A percentile compares a stretch with the other conserved stretches of the same genome.
phyloP scores from a whole-genome alignment of 2,113 vertebrate genomes.

The Ploceus nigricollis region DNA sequence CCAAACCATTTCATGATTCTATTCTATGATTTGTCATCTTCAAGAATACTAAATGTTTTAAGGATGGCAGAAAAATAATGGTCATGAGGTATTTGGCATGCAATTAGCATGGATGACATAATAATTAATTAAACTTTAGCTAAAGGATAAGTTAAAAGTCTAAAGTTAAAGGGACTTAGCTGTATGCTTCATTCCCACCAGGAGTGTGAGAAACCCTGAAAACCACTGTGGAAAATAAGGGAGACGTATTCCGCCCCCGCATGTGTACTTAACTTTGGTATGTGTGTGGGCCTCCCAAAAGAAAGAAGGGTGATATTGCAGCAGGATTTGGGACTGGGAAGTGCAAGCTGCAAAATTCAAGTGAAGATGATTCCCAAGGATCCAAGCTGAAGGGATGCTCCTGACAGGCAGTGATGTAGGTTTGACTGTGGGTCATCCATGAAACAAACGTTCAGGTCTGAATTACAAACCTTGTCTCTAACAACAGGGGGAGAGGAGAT shows the following conservation, averaged over 20 bases:
- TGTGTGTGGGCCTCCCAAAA: not conserved
- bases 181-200: not conserved
- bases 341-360: not conserved
- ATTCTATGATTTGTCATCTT: not conserved
- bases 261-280: not conserved
- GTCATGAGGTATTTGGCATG: not conserved
- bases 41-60: not conserved
- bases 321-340: not conserved
- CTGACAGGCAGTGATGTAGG: not conserved
- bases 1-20: not conserved
- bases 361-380: not conserved
- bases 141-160: not conserved
- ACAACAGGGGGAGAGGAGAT: rapidly evolving
- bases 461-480: not conserved
- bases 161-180: not conserved
- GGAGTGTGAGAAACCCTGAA: not conserved
- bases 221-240: not conserved
- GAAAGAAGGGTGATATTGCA: not conserved
- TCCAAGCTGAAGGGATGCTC: not conserved
- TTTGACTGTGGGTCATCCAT: not conserved
- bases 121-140: not conserved
- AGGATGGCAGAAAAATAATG: not conserved
- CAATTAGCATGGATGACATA: not conserved
- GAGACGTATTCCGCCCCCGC: not conserved
- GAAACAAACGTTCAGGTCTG: not conserved